These are phyloP conservation scores for Thecocarcelia acutangulata DNA, from an alignment of 2,888 invertebrate genomes.

Conservation along the genomic window DNA sequence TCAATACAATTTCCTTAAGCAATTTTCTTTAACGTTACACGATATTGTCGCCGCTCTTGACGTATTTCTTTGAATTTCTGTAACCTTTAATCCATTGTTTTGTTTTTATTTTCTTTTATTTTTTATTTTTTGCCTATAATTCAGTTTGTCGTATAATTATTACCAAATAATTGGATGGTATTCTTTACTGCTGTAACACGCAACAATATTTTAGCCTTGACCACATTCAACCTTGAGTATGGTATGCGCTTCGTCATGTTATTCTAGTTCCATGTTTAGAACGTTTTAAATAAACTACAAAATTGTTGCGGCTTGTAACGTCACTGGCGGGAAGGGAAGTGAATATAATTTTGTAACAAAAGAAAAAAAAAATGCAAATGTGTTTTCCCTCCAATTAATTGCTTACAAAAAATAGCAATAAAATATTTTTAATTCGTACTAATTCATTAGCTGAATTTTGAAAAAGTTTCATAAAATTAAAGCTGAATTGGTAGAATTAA, in stretches of 20 bases:
- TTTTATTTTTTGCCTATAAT: not conserved
- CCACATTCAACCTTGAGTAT: constrained; percentile 62
- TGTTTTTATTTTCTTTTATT: not conserved
- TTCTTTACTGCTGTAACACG: constrained; percentile 46
- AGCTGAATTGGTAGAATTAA: too few species aligned
- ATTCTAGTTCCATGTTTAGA: constrained; percentile 39
- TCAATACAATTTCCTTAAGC: constrained; percentile 4
- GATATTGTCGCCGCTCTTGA: not conserved
- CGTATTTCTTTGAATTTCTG: constrained; percentile 29
- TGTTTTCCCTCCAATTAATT: too few species aligned
- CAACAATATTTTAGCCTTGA: constrained; percentile 60
- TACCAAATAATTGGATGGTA: constrained; percentile 37
- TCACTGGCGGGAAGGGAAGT: not conserved
- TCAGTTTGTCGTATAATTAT: not conserved
- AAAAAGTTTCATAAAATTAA: too few species aligned
- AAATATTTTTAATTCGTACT: too few species aligned
- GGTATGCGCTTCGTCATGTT: constrained; percentile 26
- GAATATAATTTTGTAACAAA: not conserved
- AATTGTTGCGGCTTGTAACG: constrained; percentile 18
- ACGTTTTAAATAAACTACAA: constrained; percentile 25
- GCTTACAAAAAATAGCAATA: not conserved
- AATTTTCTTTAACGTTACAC: not conserved
- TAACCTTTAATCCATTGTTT: constrained; percentile 9
- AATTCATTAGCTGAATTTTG: too few species aligned
- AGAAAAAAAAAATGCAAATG: not conserved